Evolutionary conservation across 2,113 vertebrate genomes (phyloP), one percentile per base, ranked within the genome.

Genomic region (Abramis brama): DNA sequence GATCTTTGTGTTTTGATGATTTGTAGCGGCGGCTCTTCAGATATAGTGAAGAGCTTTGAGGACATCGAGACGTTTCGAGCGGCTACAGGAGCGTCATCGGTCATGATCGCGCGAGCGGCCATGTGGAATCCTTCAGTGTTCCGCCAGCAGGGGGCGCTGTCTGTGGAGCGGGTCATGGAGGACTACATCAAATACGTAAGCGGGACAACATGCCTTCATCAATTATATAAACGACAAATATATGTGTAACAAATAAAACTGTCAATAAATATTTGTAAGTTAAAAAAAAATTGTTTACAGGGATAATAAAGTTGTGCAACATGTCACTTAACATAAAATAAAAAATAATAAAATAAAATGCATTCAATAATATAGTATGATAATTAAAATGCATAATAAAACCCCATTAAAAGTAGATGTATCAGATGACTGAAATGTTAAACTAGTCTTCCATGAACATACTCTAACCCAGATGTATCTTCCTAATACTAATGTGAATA

Each of bases 61-160:
- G 96, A 99, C 91, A 95, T 99, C 13, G 94, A 95, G 71, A 92
- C 86, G 85, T 99, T 99, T 89, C 94, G 92, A 86, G 89, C 87
- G 90, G 93, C 90, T 12, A 96, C 97, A 0, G 95, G 94, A 5
- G 92, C 97, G 1, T 96, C 97, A 12, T 98, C 97, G 0, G 97
- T 99, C 50, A 99, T 99, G 98, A 89, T 99, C 86, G 98, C 96
- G 43, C 96, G 97, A 1, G 96, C 97, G 0, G 98, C 98, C 86
- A 99, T 99, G 98, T 99, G 98, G 97, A 99, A 99, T 89, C 95
- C 97, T 0, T 99, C 98, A 0, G 90, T 99, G 90, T 99, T 99
- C 92, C 93, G 95, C 77, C 91, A 87, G 87, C 93, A 95, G 74
- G 98, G 97, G 0, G 90, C 90, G 0, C 92, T 94, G 73, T 94